phyloP scores from a whole-genome alignment of 2,888 invertebrate species.

The Cistogaster globosa region DNA sequence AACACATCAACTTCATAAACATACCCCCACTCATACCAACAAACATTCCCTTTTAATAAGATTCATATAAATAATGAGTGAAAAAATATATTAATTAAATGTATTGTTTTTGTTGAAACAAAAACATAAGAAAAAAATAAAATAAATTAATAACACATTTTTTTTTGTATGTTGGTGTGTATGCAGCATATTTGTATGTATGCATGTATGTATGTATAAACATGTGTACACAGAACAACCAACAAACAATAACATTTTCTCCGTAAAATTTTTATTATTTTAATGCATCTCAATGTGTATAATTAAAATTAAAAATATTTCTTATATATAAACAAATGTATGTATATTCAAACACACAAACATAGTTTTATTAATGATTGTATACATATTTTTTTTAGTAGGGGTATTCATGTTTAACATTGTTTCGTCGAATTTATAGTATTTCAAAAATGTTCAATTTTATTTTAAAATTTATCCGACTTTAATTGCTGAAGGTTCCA shows the following conservation, averaged over 20 bases:
- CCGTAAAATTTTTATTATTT: constrained; percentile 71
- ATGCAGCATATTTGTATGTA: neutral
- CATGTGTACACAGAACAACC: neutral
- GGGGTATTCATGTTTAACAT: neutral
- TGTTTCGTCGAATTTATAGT: too few species aligned
- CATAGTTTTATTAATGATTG: neutral
- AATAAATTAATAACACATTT: constrained; percentile 37
- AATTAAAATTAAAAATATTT: constrained; percentile 67
- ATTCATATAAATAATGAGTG: constrained; percentile 68
- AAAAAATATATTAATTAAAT: constrained; percentile 72
- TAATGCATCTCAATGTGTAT: constrained; percentile 74
- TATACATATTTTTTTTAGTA: neutral
- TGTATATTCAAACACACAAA: constrained; percentile 7
- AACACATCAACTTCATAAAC: constrained; percentile 17
- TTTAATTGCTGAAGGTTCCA: too few species aligned
- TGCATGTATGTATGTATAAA: neutral
- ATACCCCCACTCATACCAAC: constrained; percentile 21
- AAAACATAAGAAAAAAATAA: constrained; percentile 3
- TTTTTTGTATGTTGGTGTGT: neutral
- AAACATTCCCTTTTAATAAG: constrained; percentile 32
- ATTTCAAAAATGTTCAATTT: neutral
- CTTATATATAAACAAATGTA: constrained; percentile 5
- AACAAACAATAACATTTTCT: constrained; percentile 66
- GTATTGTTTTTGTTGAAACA: constrained; percentile 66
- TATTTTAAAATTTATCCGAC: neutral